Percentiles rank a stretch among this genome's conserved stretches.
These are phyloP conservation scores for Etheostoma nigrum DNA, from an alignment of 2,797 vertebrate genomes.

Conservation along the genomic window DNA sequence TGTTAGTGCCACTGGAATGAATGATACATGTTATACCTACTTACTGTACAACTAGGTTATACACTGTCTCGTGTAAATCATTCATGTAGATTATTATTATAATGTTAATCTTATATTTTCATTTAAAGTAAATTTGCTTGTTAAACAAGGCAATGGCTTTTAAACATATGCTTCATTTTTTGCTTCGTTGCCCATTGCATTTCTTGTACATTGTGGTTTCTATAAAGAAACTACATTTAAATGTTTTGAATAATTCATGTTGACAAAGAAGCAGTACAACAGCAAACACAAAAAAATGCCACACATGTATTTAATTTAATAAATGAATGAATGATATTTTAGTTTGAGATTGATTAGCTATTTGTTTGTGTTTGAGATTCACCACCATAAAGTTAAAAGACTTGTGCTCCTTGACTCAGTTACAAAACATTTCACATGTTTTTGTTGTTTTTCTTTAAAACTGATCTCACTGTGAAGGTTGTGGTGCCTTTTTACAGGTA, in stretches of 20 bases:
- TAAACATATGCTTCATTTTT: slow-evolving; percentile 35
- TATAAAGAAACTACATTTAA: slow-evolving; percentile 44
- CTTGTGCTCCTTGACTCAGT: slow-evolving; percentile 41
- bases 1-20: slow-evolving; percentile 36
- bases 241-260: slow-evolving; percentile 42
- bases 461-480: slow-evolving; percentile 64
- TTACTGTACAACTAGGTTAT: slow-evolving; percentile 20
- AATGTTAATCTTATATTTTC: slow-evolving; percentile 25
- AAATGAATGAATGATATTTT: not conserved
- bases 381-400: slow-evolving; percentile 22
- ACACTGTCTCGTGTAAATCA: slow-evolving; percentile 31
- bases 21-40: slow-evolving; percentile 27
- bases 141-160: slow-evolving; percentile 36
- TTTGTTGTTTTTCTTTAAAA: slow-evolving; percentile 48
- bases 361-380: slow-evolving; percentile 16
- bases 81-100: slow-evolving; percentile 37
- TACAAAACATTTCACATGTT: slow-evolving; percentile 7
- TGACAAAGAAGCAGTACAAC: slow-evolving; percentile 23
- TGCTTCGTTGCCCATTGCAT: slow-evolving; percentile 44
- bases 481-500: slow-evolving; percentile 16
- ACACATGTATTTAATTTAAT: slow-evolving; percentile 33
- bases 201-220: slow-evolving; percentile 56
- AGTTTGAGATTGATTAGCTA: slow-evolving; percentile 28
- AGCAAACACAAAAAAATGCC: slow-evolving; percentile 28
- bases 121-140: slow-evolving; percentile 42